A percentile compares a stretch with the other conserved stretches of the same genome.
phyloP scores from a whole-genome alignment of 2,797 vertebrate genomes.

The Characodon lateralis region DNA sequence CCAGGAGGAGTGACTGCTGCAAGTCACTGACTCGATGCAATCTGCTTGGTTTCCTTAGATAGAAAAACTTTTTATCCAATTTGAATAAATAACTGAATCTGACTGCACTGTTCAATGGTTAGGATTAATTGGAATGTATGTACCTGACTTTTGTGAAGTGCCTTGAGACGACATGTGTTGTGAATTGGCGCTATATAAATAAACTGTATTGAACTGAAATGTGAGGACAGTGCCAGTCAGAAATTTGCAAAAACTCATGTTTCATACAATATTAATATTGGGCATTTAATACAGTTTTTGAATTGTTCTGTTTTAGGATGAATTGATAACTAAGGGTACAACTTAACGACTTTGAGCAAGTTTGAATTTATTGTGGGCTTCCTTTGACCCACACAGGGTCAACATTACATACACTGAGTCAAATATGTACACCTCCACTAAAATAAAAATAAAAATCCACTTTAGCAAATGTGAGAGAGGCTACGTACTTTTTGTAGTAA shows the following conservation, averaged over 20 bases:
- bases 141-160: no score
- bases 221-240: neutral
- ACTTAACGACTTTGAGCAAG: neutral
- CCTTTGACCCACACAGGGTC: neutral
- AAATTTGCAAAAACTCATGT: slow-evolving; percentile 3
- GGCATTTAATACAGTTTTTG: neutral
- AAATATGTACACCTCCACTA: neutral
- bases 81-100: no score
- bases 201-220: no score
- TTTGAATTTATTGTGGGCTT: neutral
- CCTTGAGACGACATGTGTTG: no score
- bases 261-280: neutral
- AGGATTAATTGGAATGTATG: no score
- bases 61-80: no score
- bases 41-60: no score
- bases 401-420: no score
- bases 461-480: neutral
- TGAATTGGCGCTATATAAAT: no score
- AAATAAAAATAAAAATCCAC: neutral
- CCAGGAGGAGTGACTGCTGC: no score
- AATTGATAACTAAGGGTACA: neutral
- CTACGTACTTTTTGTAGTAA: neutral
- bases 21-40: no score
- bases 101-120: no score
- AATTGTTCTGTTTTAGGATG: neutral